These are phyloP conservation scores for Chelon labrosus DNA, from an alignment of 2,797 vertebrate genomes.

Conservation along the genomic window DNA sequence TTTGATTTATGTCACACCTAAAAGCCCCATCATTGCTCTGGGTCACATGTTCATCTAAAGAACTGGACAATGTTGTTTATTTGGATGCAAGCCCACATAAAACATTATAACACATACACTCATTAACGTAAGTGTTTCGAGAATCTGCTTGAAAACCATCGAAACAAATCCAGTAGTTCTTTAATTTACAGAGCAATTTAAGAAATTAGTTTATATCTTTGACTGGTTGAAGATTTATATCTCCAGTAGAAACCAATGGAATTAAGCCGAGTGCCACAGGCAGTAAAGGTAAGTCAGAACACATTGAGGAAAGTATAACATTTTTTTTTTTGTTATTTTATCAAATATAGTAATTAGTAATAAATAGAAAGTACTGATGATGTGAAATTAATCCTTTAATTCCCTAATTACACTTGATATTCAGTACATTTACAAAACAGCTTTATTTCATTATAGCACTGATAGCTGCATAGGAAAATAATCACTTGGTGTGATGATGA, in stretches of 20 bases:
- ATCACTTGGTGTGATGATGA: background rate
- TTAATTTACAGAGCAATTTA: background rate
- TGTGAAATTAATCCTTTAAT: slow-evolving; percentile 53
- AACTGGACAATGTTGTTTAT: background rate
- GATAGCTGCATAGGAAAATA: slow-evolving; percentile 25
- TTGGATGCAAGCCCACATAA: background rate
- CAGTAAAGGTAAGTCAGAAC: too few species aligned
- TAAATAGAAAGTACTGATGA: background rate
- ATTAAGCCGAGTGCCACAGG: too few species aligned
- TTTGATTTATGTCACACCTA: background rate
- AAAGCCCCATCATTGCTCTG: background rate
- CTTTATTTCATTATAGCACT: slow-evolving; percentile 16
- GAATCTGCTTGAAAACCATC: background rate
- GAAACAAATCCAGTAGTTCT: too few species aligned
- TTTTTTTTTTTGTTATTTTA: too few species aligned
- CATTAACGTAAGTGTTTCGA: background rate
- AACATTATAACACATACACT: background rate
- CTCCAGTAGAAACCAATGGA: too few species aligned
- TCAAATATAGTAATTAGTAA: background rate
- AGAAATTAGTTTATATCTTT: background rate
- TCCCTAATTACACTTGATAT: slow-evolving; percentile 21
- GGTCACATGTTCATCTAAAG: background rate
- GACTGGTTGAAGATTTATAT: too few species aligned
- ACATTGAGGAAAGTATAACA: too few species aligned
- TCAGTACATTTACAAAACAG: background rate